Evolutionary conservation across 2,113 vertebrate genomes (phyloP).

Genomic region (Chloropsis hardwickii): DNA sequence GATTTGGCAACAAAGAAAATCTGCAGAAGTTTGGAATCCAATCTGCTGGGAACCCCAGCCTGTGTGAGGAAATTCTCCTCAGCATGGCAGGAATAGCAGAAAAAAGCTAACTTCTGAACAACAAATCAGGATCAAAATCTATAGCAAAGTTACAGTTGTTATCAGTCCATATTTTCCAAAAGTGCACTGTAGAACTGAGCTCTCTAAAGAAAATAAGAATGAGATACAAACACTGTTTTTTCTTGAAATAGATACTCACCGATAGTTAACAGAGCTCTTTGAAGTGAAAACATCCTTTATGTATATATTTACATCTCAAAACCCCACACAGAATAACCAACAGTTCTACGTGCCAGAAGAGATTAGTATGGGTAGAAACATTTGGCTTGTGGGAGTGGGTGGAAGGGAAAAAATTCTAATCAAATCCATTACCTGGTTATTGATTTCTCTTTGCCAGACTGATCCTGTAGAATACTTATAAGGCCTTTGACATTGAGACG

Average conservation of each 20-base stretch:
- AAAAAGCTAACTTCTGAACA: background rate
- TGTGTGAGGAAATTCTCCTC: background rate
- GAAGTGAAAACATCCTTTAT: background rate
- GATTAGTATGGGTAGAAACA: constrained; percentile 57
- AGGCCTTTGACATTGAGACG: constrained; percentile 74
- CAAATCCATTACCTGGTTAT: constrained; percentile 75
- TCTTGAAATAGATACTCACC: background rate
- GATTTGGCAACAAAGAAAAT: background rate
- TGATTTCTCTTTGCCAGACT: constrained; percentile 72
- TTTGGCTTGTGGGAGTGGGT: constrained; percentile 38
- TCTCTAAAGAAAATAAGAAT: background rate
- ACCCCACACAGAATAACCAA: background rate
- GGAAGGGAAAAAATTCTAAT: constrained; percentile 66
- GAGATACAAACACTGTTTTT: background rate
- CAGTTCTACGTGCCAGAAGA: background rate
- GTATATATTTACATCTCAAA: background rate
- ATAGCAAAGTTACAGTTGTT: background rate
- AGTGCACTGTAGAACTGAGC: background rate
- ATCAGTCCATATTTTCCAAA: background rate
- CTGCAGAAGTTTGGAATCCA: background rate
- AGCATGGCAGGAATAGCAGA: background rate
- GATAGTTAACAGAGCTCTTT: background rate
- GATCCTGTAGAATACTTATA: constrained; percentile 73
- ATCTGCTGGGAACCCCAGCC: background rate
- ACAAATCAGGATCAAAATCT: background rate